phyloP scores from a whole-genome alignment of 35 echinoderm and acorn worm genomes.

The Nesometra sesokonis region DNA sequence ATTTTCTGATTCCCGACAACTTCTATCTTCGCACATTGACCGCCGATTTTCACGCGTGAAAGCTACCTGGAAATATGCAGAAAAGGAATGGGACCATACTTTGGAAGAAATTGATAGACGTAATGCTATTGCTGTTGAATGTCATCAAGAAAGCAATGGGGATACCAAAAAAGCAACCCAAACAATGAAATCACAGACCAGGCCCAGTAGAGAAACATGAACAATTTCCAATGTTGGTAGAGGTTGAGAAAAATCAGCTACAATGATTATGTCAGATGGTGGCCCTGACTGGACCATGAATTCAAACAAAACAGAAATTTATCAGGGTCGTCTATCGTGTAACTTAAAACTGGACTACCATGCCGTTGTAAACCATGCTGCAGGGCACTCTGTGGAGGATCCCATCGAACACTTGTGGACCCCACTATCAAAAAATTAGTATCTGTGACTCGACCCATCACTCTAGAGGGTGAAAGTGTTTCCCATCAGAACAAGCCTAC shows the following conservation, averaged over 20 bases:
- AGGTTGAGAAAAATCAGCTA: background rate
- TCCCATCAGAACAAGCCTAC: background rate
- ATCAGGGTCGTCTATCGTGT: conserved; percentile 5
- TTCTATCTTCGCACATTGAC: no score
- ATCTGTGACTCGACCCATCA: background rate
- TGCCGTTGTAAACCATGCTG: background rate
- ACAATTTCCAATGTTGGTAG: background rate
- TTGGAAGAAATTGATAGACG: no score
- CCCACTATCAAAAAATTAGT: conserved; percentile 3
- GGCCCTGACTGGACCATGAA: conserved; percentile 26
- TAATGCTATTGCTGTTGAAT: no score
- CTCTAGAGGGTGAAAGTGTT: background rate
- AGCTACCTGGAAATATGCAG: no score
- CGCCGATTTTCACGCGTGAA: no score
- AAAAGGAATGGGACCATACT: no score
- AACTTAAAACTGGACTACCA: background rate
- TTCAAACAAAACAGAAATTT: conserved; percentile 9
- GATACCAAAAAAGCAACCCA: no score
- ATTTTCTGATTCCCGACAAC: no score
- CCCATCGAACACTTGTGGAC: conserved; percentile 22
- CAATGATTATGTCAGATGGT: background rate
- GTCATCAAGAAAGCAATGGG: no score
- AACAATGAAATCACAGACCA: background rate
- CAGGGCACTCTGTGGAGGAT: conserved; percentile 20
- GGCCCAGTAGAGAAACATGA: background rate